These are phyloP conservation scores for Diachrysia chrysitis DNA, from an alignment of 2,888 invertebrate genomes.

Conservation along the genomic window DNA sequence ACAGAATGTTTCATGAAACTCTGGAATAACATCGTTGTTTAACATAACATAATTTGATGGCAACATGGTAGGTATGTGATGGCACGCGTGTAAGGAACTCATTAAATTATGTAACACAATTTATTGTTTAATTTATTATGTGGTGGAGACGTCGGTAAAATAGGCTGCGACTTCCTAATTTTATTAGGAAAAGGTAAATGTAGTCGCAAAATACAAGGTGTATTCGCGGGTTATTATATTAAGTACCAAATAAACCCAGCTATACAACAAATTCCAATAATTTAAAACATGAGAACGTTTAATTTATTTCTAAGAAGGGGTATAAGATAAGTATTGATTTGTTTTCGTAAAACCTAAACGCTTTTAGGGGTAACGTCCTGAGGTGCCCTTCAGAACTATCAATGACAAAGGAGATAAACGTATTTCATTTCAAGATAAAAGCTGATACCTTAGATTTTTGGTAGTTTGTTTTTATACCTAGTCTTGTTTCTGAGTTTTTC, in stretches of 20 bases:
- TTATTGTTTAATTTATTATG: neutral
- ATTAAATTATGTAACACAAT: neutral
- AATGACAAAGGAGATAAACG: slow-evolving; percentile 3
- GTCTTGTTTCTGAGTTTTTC: too few species aligned
- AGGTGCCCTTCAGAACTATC: slow-evolving; percentile 1
- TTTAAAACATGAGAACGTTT: neutral
- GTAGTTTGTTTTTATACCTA: neutral
- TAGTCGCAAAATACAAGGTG: too few species aligned
- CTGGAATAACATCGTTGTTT: neutral
- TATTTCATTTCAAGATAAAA: slow-evolving; percentile 1
- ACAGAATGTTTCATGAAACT: neutral
- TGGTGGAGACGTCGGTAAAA: neutral
- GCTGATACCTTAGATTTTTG: neutral
- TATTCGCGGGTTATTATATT: neutral
- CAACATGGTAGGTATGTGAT: neutral
- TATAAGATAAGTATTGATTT: neutral
- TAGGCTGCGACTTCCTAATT: neutral
- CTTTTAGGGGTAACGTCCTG: neutral
- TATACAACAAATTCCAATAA: neutral
- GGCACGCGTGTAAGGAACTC: neutral
- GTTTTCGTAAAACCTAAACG: neutral
- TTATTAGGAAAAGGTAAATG: neutral
- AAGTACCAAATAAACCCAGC: neutral
- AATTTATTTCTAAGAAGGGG: neutral
- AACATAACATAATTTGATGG: slow-evolving; percentile 3